Conservation (phyloP, 2,888 invertebrate species). For the Electrophaes corylata region DNA sequence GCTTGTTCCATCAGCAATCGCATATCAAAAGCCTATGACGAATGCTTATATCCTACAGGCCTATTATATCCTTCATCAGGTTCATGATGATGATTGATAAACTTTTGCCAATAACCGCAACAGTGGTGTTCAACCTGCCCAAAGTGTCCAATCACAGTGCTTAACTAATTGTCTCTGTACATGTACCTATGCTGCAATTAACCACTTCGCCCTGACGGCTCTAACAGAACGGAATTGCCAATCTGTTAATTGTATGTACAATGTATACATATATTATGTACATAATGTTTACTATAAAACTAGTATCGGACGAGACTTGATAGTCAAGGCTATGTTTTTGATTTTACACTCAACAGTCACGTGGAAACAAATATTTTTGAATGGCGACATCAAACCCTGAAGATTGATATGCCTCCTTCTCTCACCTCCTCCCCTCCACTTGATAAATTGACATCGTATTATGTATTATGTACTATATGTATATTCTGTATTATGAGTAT, state of each 20-base stretch:
- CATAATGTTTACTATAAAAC: neutral
- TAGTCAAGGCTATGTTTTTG: neutral
- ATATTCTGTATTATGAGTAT: too few species aligned
- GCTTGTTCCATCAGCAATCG: too few species aligned
- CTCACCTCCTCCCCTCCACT: too few species aligned
- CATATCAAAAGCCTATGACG: too few species aligned
- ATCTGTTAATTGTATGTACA: constrained; percentile 64
- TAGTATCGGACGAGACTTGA: neutral
- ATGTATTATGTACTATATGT: too few species aligned
- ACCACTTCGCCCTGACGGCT: constrained; percentile 56
- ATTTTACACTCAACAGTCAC: too few species aligned
- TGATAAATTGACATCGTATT: too few species aligned
- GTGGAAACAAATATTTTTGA: too few species aligned
- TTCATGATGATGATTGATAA: neutral
- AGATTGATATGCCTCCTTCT: too few species aligned
- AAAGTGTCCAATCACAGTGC: constrained; percentile 54
- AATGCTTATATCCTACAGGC: too few species aligned
- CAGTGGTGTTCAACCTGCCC: constrained; percentile 29
- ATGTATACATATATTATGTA: constrained; percentile 11
- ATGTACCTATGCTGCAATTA: constrained; percentile 64
- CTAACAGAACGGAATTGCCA: constrained; percentile 67
- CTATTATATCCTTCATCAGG: too few species aligned
- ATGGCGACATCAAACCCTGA: too few species aligned
- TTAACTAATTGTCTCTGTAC: constrained; percentile 72
- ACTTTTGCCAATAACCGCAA: constrained; percentile 3